Base-by-base conservation (phyloP, 2,888 invertebrate species). In the Meteorus cinctellus region DNA sequence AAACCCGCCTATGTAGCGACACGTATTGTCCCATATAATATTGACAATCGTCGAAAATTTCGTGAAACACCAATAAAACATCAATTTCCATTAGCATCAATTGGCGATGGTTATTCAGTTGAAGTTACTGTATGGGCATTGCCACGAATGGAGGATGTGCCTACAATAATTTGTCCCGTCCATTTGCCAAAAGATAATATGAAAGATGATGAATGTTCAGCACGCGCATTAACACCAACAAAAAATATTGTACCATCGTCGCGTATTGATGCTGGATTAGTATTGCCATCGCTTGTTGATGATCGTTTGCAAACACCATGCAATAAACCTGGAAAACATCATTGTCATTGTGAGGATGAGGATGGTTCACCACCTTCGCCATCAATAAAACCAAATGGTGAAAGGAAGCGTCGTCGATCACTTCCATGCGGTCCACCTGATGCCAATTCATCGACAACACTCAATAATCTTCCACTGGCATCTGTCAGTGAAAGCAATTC, bases 301-400 rank as follows among this genome's bases (percentile, higher is more conserved):
- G 95, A 95, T 83, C 90, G 95, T 80, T 93, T 95, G 92, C 92
- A 93, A 81, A 93, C 93, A 0, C 91, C 92, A 0, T 95, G 95
- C 89, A 94, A 93, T 81, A 92, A 94, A 81, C 94, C 92, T 76
- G 95, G 95, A 0, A 95, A 95, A 86, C 95, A 95, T 87, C 94
- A 94, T 80, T 96, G 95, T 89, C 93, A 92, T 74, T 94, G 94
- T 84, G 93, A 94, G 82, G 94, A 94, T 48, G 95, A 95, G 82
- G 93, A 94, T 2, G 93, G 92, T 12, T 84, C 86, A 60, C 88
- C 86, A 10, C 86, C 87, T 5, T 87, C 87, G n/a, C 85, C 86
- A 65, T 82, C 90, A 86, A 51, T 87, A 63, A 84, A 88, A 75
- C 82, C 86, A 4, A 86, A 85, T 78, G 86, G 86, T 41, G 90